Conservation (phyloP, 2,888 invertebrate genomes). For the Dryobota labecula region DNA sequence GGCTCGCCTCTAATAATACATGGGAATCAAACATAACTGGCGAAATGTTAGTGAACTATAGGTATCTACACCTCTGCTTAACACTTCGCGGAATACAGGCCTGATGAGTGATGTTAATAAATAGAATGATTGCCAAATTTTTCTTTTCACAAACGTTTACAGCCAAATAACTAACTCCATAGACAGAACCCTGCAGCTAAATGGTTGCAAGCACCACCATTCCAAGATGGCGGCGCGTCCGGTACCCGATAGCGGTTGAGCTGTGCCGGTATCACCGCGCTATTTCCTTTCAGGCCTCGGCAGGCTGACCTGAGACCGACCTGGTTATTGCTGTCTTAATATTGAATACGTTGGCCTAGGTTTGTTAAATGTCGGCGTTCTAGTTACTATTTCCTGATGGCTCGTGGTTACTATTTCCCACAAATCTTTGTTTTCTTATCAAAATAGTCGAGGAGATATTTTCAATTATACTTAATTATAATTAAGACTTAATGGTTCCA, state of each 20-base stretch:
- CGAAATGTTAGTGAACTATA: no score
- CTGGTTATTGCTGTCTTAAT: conserved; percentile 32
- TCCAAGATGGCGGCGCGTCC: conserved; percentile 41
- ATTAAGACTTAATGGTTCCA: no score
- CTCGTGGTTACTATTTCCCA: background rate
- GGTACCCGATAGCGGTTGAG: conserved; percentile 31
- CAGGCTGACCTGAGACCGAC: conserved; percentile 44
- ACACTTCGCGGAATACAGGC: background rate
- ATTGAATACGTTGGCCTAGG: conserved; percentile 35
- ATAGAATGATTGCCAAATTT: background rate
- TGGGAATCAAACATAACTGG: no score
- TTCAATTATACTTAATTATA: no score
- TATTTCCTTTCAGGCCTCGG: conserved; percentile 45
- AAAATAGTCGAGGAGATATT: background rate
- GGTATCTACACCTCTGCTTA: background rate
- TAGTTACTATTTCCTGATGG: conserved; percentile 16
- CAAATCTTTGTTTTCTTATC: background rate
- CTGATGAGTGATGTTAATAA: background rate
- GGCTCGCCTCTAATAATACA: background rate
- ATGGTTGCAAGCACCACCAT: conserved; percentile 3
- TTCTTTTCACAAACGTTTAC: background rate
- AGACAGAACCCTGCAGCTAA: conserved; percentile 9
- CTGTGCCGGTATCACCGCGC: conserved; percentile 38
- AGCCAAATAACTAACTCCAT: background rate
- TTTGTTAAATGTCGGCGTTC: conserved; percentile 20